phyloP scores from a whole-genome alignment of 2,888 invertebrate genomes.

The Drosophila formosana region DNA sequence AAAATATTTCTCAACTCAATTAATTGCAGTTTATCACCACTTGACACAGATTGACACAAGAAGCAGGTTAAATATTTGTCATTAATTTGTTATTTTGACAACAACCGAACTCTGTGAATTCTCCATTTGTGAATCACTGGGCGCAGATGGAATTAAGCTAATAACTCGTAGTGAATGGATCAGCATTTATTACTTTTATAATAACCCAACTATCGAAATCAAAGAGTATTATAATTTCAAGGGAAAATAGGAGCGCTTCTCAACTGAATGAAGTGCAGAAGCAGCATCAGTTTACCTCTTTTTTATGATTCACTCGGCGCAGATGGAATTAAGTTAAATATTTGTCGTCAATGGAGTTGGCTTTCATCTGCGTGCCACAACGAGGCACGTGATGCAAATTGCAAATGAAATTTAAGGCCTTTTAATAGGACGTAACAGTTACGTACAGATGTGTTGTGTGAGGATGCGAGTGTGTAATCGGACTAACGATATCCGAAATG shows the following conservation, averaged over 20 bases:
- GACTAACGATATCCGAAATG: slow-evolving; percentile 2
- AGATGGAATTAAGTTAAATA: slow-evolving; percentile 50
- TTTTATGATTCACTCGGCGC: slow-evolving; percentile 9
- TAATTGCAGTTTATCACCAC: not conserved
- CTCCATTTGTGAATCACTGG: too few species aligned
- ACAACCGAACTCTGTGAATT: too few species aligned
- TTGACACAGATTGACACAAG: too few species aligned
- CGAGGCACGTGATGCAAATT: slow-evolving; percentile 24
- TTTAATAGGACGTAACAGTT: slow-evolving; percentile 38
- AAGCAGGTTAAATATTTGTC: too few species aligned
- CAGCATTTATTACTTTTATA: too few species aligned
- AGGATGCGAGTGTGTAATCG: not conserved
- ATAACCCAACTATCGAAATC: too few species aligned
- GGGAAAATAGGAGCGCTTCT: slow-evolving; percentile 34
- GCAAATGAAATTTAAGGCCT: slow-evolving; percentile 62
- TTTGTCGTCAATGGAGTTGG: slow-evolving; percentile 35
- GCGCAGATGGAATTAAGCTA: too few species aligned
- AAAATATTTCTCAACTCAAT: not conserved
- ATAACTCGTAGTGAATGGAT: too few species aligned
- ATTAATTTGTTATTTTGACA: too few species aligned
- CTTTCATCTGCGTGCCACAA: slow-evolving; percentile 45
- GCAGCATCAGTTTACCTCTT: slow-evolving; percentile 15
- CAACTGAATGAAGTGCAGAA: slow-evolving; percentile 31
- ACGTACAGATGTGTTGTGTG: slow-evolving; percentile 1
- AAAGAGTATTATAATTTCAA: too few species aligned